These are phyloP conservation scores for Apteryx mantelli DNA, from an alignment of 2,113 vertebrate species.

Conservation along the genomic window DNA sequence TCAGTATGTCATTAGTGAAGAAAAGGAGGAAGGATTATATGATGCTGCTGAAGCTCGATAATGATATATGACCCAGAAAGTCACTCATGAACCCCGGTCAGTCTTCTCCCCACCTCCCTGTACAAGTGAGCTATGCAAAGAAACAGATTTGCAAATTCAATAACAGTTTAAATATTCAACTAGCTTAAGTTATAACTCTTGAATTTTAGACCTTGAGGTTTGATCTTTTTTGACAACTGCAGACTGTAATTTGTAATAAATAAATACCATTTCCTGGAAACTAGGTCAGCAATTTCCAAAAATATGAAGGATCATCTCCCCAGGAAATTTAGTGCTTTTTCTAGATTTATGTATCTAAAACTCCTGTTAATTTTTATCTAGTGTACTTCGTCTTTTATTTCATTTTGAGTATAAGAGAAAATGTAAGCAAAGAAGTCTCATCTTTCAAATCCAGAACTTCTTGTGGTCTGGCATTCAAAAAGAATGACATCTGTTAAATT, in stretches of 20 bases:
- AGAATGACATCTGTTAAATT: neutral
- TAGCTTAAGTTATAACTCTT: neutral
- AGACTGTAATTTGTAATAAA: neutral
- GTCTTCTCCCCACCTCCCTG: neutral
- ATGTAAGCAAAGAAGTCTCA: neutral
- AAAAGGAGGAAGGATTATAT: neutral
- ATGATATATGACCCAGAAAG: neutral
- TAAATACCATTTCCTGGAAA: neutral
- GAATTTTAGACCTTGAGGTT: neutral
- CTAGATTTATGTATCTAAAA: neutral
- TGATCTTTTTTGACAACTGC: neutral
- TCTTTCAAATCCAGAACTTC: neutral
- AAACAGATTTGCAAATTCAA: neutral
- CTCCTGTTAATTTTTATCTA: neutral
- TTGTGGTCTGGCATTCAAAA: neutral
- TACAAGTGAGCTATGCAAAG: neutral
- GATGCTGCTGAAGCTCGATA: neutral
- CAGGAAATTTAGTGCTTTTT: neutral
- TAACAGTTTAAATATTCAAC: neutral
- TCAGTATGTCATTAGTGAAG: neutral
- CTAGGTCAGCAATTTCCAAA: neutral
- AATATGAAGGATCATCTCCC: neutral
- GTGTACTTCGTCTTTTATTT: neutral
- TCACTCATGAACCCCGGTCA: neutral
- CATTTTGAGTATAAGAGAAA: neutral